Evolutionary conservation across 1,140 invertebrate genomes (phyloP).

Genomic region (Zaprionus nigranus): DNA sequence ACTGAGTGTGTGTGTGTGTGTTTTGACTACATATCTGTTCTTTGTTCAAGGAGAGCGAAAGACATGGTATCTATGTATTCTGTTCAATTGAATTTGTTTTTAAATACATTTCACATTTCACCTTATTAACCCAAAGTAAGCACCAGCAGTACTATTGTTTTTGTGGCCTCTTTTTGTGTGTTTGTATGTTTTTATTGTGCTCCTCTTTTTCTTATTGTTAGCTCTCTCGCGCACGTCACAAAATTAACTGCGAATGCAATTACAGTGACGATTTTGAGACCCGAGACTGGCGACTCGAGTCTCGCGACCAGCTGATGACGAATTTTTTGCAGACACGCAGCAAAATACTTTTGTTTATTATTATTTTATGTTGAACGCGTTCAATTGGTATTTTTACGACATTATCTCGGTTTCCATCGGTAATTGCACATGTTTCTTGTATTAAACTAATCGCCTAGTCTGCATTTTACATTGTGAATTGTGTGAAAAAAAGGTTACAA

Average conservation of each 20-base stretch:
- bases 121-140: conserved; percentile 57
- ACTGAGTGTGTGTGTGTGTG: conserved; percentile 9
- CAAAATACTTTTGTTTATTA: conserved; percentile 51
- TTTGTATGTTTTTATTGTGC: conserved; percentile 22
- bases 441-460: conserved; percentile 19
- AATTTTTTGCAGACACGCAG: conserved; percentile 62
- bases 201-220: conserved; percentile 15
- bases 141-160: conserved; percentile 19
- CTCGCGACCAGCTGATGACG: conserved; percentile 74
- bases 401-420: conserved; percentile 22
- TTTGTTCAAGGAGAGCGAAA: conserved; percentile 41
- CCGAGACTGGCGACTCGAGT: conserved; percentile 31
- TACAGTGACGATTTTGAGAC: conserved; percentile 25
- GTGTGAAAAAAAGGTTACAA: conserved; percentile 32
- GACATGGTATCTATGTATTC: conserved; percentile 12
- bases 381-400: conserved; percentile 10
- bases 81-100: conserved; percentile 43
- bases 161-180: conserved; percentile 15
- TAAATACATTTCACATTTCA: conserved; percentile 55
- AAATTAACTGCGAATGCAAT: conserved; percentile 58
- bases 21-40: conserved; percentile 45
- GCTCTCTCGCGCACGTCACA: conserved; percentile 33
- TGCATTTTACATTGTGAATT: conserved; percentile 21
- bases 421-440: conserved; percentile 22
- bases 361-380: conserved; percentile 10